phyloP scores from a whole-genome alignment of 2,113 vertebrate genomes.

The Parus major region DNA sequence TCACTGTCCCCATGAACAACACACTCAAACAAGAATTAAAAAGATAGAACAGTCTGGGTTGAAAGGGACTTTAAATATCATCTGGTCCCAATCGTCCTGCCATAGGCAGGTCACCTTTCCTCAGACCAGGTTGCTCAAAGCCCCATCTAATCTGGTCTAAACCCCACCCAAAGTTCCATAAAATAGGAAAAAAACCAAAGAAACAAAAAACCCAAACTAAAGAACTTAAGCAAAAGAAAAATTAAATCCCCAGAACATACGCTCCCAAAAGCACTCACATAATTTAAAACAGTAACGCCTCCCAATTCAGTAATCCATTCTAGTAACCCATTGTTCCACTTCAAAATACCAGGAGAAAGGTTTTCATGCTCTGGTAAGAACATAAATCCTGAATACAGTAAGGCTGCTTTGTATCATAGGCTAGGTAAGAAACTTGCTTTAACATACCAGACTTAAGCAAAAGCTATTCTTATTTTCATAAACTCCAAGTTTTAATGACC shows the following conservation, averaged over 20 bases:
- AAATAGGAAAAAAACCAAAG: background rate
- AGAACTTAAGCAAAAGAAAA: background rate
- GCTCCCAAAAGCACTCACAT: background rate
- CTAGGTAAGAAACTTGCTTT: background rate
- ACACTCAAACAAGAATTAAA: background rate
- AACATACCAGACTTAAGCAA: background rate
- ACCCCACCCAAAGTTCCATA: background rate
- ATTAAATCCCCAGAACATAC: fast-evolving
- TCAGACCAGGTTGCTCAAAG: background rate
- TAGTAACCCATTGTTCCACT: background rate
- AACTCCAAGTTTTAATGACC: background rate
- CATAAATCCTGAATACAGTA: background rate
- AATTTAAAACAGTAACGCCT: background rate
- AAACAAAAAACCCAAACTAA: background rate
- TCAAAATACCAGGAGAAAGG: background rate
- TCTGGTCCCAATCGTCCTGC: background rate
- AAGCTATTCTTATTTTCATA: background rate
- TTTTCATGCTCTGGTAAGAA: background rate
- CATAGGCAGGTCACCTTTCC: background rate
- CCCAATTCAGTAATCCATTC: background rate
- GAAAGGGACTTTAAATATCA: background rate
- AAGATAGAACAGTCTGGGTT: background rate
- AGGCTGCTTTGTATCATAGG: background rate
- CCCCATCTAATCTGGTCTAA: background rate
- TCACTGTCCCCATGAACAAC: background rate